These are phyloP conservation scores for Tricholaema leucomelas DNA, from an alignment of 2,113 vertebrate species.

Conservation along the genomic window DNA sequence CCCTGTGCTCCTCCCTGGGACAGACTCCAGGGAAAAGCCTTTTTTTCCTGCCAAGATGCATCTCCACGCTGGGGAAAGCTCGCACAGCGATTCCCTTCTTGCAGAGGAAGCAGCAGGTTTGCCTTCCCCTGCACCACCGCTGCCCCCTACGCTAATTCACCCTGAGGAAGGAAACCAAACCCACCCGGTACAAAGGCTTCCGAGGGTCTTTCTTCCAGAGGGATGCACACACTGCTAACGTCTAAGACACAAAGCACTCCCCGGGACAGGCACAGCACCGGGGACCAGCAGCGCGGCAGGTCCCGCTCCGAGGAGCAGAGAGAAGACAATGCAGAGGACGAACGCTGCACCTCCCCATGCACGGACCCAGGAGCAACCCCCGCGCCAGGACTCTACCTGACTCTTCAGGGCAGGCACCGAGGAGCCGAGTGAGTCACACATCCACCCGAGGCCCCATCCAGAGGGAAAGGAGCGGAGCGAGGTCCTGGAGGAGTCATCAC, in stretches of 20 bases:
- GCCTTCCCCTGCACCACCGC: neutral
- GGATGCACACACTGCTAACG: accelerated
- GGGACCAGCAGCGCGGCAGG: neutral
- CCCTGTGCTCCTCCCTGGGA: neutral
- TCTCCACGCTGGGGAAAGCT: accelerated
- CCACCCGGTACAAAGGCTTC: accelerated
- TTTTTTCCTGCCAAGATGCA: neutral
- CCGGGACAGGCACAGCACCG: neutral
- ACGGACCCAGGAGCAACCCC: accelerated
- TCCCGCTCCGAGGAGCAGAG: neutral
- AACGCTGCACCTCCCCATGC: neutral
- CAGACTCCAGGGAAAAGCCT: neutral
- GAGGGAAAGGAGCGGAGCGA: accelerated
- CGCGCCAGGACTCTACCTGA: neutral
- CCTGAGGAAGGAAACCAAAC: neutral
- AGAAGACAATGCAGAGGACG: no score
- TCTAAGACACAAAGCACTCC: neutral
- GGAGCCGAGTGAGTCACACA: neutral
- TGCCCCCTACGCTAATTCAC: neutral
- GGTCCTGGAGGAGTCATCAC: neutral
- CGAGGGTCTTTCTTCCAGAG: neutral
- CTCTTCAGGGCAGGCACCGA: neutral
- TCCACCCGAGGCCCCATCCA: neutral
- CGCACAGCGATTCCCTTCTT: neutral
- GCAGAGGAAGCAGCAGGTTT: neutral